These are phyloP conservation scores for Drosophila auraria DNA, from an alignment of 1,140 invertebrate species.

Conservation along the genomic window DNA sequence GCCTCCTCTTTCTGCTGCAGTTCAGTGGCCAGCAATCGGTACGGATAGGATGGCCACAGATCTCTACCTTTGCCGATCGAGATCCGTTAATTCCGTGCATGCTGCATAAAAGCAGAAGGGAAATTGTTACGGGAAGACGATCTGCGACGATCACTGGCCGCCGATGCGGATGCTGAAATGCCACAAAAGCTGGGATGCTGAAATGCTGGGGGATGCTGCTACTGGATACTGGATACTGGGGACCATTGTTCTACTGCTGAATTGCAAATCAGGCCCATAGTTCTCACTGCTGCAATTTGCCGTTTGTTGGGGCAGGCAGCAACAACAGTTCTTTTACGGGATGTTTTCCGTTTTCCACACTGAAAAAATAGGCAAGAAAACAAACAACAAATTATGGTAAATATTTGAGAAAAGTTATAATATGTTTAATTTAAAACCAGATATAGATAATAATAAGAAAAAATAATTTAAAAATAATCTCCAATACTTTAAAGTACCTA, in stretches of 20 bases:
- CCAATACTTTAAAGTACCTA: too few species aligned
- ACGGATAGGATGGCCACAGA: conserved; percentile 9
- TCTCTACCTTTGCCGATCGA: conserved; percentile 26
- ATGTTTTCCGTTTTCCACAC: conserved; percentile 47
- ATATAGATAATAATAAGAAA: too few species aligned
- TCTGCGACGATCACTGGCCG: conserved; percentile 38
- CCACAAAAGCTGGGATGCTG: conserved; percentile 7
- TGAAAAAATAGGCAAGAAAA: neutral
- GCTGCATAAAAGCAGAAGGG: conserved; percentile 72
- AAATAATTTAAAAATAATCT: too few species aligned
- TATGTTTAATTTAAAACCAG: neutral
- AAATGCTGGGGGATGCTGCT: neutral
- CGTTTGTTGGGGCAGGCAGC: conserved; percentile 80
- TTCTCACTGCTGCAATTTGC: conserved; percentile 75
- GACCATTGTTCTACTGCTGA: conserved; percentile 73
- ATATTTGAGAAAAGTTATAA: neutral
- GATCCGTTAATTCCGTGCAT: conserved; percentile 68
- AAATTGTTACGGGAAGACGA: conserved; percentile 79
- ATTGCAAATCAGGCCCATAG: conserved; percentile 77
- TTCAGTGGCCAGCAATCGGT: conserved; percentile 45
- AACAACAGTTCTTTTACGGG: conserved; percentile 32
- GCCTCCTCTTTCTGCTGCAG: conserved; percentile 20
- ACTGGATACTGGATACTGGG: conserved; percentile 48
- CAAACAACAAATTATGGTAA: too few species aligned
- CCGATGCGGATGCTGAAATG: conserved; percentile 43